Percentiles rank a stretch among this genome's conserved stretches.
phyloP scores from a whole-genome alignment of 2,113 vertebrate species.

The Scomber colias region DNA sequence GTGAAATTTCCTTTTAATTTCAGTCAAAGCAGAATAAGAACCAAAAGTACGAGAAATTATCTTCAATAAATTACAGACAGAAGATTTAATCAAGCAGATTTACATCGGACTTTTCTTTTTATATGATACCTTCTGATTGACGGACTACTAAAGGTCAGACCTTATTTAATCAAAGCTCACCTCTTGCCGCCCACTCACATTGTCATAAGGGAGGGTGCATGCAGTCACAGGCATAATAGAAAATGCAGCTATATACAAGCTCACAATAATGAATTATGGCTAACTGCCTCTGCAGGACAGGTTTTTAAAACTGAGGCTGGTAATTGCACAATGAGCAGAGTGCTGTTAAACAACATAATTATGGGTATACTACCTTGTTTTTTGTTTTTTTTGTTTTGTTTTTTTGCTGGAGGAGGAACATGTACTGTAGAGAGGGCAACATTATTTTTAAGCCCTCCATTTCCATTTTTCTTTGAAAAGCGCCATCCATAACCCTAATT shows the following conservation, averaged over 20 bases:
- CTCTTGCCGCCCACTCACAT: slow-evolving; percentile 31
- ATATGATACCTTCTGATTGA: slow-evolving; percentile 46
- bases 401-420: slow-evolving; percentile 35
- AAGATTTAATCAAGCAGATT: slow-evolving; percentile 35
- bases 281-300: slow-evolving; percentile 31
- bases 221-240: slow-evolving; percentile 18
- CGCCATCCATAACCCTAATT: slow-evolving; percentile 34
- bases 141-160: slow-evolving; percentile 62
- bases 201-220: slow-evolving; percentile 22
- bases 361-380: slow-evolving; percentile 54
- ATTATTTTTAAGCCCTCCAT: slow-evolving; percentile 36
- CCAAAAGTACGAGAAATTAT: background rate
- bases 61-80: slow-evolving; percentile 6
- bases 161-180: slow-evolving; percentile 44
- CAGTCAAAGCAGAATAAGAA: slow-evolving; percentile 12
- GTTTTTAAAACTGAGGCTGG: slow-evolving; percentile 40
- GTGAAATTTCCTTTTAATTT: background rate
- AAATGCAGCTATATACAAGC: slow-evolving; percentile 54
- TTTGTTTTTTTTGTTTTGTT: slow-evolving; percentile 44
- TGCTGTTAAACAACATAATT: slow-evolving; percentile 73
- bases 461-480: slow-evolving; percentile 51
- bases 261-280: slow-evolving; percentile 47
- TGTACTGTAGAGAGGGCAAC: background rate
- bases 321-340: slow-evolving; percentile 66
- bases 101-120: slow-evolving; percentile 12